Evolutionary conservation across 2,888 invertebrate genomes (phyloP).

Genomic region (Icerya purchasi): DNA sequence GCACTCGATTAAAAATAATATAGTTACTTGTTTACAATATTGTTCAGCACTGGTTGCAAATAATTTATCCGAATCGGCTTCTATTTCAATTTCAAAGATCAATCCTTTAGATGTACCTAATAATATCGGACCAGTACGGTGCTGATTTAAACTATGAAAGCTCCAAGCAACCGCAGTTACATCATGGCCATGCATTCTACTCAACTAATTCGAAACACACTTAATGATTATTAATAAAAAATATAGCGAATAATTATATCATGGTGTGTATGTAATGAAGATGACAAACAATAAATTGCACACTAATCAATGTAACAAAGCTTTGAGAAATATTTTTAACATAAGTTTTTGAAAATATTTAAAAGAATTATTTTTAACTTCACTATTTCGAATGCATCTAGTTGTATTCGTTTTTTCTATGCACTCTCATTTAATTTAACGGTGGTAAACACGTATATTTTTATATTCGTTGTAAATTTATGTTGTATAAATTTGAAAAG

Average conservation of each 20-base stretch:
- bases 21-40: conserved; percentile 60
- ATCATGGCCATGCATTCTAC: conserved; percentile 26
- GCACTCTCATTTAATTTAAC: no score
- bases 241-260: background rate
- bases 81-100: conserved; percentile 74
- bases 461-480: no score
- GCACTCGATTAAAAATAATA: background rate
- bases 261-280: background rate
- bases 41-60: conserved; percentile 52
- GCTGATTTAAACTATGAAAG: conserved; percentile 26
- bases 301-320: no score
- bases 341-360: no score
- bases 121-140: conserved; percentile 59
- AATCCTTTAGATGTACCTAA: conserved; percentile 75
- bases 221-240: background rate
- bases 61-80: conserved; percentile 57
- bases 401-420: no score
- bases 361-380: no score
- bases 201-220: conserved; percentile 4
- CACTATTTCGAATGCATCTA: no score
- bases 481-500: no score
- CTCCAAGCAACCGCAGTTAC: conserved; percentile 86
- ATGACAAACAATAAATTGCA: no score
- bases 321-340: no score
- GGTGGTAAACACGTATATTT: no score